Percentiles rank a stretch among this genome's conserved stretches.
Conservation (phyloP, 1,140 invertebrate species). For the Colletes latitarsis region DNA sequence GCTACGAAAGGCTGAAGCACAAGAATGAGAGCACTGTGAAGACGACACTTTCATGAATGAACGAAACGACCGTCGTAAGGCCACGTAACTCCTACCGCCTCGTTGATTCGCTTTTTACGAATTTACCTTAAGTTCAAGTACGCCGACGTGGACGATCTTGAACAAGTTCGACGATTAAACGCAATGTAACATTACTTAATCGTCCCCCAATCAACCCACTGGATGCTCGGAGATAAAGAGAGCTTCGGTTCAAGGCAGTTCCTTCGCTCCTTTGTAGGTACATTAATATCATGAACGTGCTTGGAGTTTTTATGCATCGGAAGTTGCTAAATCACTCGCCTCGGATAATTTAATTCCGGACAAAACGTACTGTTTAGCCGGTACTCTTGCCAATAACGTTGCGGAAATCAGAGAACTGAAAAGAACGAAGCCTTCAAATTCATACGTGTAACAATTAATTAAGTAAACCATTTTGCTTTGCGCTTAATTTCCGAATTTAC, state of each 20-base stretch:
- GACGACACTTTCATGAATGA: constrained; percentile 20
- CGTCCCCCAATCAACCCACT: not conserved
- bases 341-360: not conserved
- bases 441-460: no score
- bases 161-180: not conserved
- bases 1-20: no score
- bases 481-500: no score
- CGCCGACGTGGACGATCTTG: not conserved
- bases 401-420: no score
- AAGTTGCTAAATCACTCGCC: not conserved
- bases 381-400: no score
- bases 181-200: not conserved
- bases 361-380: no score
- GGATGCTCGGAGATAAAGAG: no score
- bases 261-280: not conserved
- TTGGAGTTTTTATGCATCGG: not conserved
- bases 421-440: no score
- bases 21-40: not conserved
- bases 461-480: no score
- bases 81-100: not conserved
- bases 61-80: constrained; percentile 38
- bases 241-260: not conserved
- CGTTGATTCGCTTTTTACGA: constrained; percentile 7
- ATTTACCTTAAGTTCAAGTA: constrained; percentile 30
- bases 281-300: not conserved